A percentile compares a stretch with the other conserved stretches of the same genome.
phyloP scores from a whole-genome alignment of 2,797 vertebrate species.

The Kryptopterus vitreolus region DNA sequence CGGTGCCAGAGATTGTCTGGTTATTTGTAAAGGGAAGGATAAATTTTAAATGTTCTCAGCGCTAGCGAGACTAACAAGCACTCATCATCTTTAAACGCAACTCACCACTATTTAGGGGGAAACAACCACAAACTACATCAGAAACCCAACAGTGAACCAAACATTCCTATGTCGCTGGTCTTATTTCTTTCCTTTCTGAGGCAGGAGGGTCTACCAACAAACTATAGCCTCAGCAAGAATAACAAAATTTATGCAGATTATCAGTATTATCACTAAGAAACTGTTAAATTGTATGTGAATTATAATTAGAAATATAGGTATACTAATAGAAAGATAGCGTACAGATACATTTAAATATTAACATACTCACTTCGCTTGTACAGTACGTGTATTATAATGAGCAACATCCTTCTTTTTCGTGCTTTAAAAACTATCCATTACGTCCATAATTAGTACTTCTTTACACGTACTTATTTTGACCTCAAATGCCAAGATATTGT shows the following conservation, averaged over 20 bases:
- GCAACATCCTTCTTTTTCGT: neutral
- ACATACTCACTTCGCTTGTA: too few species aligned
- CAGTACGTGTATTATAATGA: neutral
- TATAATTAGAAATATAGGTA: neutral
- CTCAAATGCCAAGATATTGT: neutral
- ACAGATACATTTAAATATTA: neutral
- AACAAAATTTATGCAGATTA: neutral
- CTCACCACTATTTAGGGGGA: constrained; percentile 52
- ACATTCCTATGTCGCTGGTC: neutral
- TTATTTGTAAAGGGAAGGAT: constrained; percentile 39
- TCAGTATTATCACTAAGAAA: neutral
- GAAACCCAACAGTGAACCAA: constrained; percentile 19
- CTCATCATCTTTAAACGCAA: constrained; percentile 53
- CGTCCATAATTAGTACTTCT: too few species aligned
- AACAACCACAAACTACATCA: constrained; percentile 37
- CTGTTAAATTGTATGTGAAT: neutral
- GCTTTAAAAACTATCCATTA: neutral
- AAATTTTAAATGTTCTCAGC: constrained; percentile 58
- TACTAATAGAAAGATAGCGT: neutral
- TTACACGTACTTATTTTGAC: too few species aligned
- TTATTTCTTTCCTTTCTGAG: neutral
- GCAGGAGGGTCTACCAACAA: too few species aligned
- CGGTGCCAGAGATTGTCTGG: constrained; percentile 45
- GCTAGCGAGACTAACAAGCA: constrained; percentile 53
- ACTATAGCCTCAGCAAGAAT: neutral